Evolutionary conservation across 2,797 vertebrate species (phyloP), one percentile per base, ranked within the genome.

Genomic region (Pseudochromis fuscus): DNA sequence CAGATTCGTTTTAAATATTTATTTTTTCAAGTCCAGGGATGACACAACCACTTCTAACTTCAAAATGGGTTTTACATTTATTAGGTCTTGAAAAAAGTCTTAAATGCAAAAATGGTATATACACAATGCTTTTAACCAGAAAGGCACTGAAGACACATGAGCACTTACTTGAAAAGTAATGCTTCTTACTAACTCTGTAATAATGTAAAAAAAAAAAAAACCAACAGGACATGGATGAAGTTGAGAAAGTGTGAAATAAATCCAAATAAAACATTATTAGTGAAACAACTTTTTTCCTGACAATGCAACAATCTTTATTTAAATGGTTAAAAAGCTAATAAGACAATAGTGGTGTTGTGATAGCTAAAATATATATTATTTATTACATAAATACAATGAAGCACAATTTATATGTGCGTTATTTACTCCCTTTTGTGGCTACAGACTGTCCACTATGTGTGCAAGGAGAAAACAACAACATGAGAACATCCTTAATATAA

Each of bases 331-430:
- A 93, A 91, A 52, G 66, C 83, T 81, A 90, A 87, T 93, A 93
- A 93, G 93, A 94, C 94, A 93, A 93, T 92, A 94, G 93, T 94
- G 94, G 93, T 94, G 91, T 84, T 88, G 90, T 89, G 84, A 90
- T 83, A 82, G 76, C 93, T 94, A 94, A 94, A 94, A 94, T 93
- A 89, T 92, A 94, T 94, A 93, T 94, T 93, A 94, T 88, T 93
- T 91, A 82, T 91, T 89, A 94, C 87, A 91, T 94, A 94, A 93
- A 94, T 93, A 94, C 86, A 87, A 90, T 66, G 72, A 74, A 81
- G 82, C 87, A 90, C 87, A 81, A 74, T 79, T 75, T 79, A 65
- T 28, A 53, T 81, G 71, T 86, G 78, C 79, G 65, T 75, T 83
- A 79, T 75, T 88, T 83, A 85, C 76, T 92, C 86, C 87, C 87